phyloP scores from a whole-genome alignment of 1,140 invertebrate species.

The Notospermus geniculatus region DNA sequence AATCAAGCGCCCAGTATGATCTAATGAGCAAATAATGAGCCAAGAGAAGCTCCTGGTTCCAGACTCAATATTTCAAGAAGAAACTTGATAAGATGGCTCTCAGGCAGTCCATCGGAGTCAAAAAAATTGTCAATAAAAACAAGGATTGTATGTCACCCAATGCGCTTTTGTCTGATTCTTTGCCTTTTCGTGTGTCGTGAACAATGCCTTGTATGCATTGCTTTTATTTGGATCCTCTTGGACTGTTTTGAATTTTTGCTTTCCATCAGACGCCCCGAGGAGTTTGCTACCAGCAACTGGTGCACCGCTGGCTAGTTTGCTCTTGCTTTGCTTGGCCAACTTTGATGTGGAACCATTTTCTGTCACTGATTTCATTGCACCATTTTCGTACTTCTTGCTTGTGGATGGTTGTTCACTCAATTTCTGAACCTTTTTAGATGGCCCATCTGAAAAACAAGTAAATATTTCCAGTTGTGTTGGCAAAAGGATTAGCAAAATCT shows the following conservation, averaged over 20 bases:
- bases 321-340: conserved; percentile 19
- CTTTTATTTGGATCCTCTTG: conserved; percentile 84
- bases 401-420: not conserved
- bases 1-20: too few relatives aligned
- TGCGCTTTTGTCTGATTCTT: conserved; percentile 84
- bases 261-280: conserved; percentile 19
- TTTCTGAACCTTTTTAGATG: conserved; percentile 12
- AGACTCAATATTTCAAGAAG: too few relatives aligned
- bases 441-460: not conserved
- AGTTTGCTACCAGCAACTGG: conserved; percentile 24
- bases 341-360: conserved; percentile 11
- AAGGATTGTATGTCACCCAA: conserved; percentile 97
- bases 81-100: too few relatives aligned
- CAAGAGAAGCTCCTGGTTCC: too few relatives aligned
- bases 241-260: conserved; percentile 26
- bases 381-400: conserved; percentile 3
- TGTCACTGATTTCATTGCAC: not conserved
- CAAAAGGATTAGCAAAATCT: too few relatives aligned
- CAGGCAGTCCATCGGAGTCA: too few relatives aligned
- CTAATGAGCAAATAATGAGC: too few relatives aligned
- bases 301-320: conserved; percentile 14
- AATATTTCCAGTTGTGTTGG: not conserved
- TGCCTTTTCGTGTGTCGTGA: conserved; percentile 84
- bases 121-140: conserved; percentile 84
- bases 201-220: conserved; percentile 92